Conservation (phyloP, 2,888 invertebrate genomes). For the Sarcophaga caerulescens region DNA sequence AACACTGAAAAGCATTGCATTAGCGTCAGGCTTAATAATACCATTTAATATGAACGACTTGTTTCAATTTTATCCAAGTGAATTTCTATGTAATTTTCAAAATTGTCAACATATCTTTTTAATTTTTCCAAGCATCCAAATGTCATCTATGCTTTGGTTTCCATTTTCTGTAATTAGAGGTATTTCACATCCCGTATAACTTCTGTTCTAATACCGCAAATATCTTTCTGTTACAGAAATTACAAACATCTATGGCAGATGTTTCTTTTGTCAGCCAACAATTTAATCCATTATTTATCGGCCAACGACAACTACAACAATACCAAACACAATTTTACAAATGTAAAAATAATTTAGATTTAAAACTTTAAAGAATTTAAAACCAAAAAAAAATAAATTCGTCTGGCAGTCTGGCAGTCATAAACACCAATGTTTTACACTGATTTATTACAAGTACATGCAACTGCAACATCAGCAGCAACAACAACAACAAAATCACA, state of each 20-base stretch:
- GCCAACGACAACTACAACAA: not conserved
- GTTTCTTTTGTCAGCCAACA: conserved; percentile 17
- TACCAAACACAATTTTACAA: conserved; percentile 6
- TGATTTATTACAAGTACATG: conserved; percentile 60
- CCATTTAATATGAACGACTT: too few relatives aligned
- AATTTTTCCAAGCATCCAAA: too few relatives aligned
- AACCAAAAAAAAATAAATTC: conserved; percentile 24
- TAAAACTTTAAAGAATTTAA: conserved; percentile 47
- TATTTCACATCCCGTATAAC: too few relatives aligned
- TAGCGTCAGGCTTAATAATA: too few relatives aligned
- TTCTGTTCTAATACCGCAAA: too few relatives aligned
- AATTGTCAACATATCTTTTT: too few relatives aligned
- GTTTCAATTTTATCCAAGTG: too few relatives aligned
- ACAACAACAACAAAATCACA: conserved; percentile 39
- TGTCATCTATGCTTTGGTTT: too few relatives aligned
- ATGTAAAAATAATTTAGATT: conserved; percentile 3
- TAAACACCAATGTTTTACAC: conserved; percentile 65
- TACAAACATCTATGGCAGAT: not conserved
- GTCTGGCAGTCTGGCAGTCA: conserved; percentile 57
- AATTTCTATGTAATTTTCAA: too few relatives aligned
- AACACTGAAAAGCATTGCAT: too few relatives aligned
- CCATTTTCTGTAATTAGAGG: too few relatives aligned
- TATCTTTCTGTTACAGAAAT: too few relatives aligned
- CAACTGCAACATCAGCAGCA: conserved; percentile 35
- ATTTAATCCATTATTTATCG: conserved; percentile 60